phyloP scores from a whole-genome alignment of 1,140 invertebrate genomes.

The Dinothrombium tinctorium region DNA sequence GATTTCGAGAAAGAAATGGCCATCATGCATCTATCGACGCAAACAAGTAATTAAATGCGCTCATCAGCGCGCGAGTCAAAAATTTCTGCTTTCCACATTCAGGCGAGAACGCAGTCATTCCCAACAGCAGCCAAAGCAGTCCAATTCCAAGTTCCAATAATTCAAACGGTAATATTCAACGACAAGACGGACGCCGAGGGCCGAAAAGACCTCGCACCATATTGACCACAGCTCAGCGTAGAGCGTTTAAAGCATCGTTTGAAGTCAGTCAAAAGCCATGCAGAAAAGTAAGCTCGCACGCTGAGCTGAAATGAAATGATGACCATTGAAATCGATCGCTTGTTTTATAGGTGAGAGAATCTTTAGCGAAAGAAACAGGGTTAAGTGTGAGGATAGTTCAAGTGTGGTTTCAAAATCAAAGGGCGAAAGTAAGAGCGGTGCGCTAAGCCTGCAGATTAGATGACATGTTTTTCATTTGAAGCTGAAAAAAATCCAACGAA shows the following conservation, averaged over 20 bases:
- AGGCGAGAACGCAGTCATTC: neutral
- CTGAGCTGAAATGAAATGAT: neutral
- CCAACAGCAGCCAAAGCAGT: slow-evolving; percentile 2
- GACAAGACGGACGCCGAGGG: slow-evolving; percentile 32
- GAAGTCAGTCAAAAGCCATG: slow-evolving; percentile 95
- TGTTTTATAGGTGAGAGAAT: slow-evolving; percentile 42
- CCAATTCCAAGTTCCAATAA: slow-evolving; percentile 1
- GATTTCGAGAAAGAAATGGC: slow-evolving; percentile 82
- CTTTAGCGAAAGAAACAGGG: slow-evolving; percentile 85
- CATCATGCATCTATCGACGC: slow-evolving; percentile 33
- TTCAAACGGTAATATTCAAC: neutral
- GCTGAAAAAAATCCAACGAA: slow-evolving; percentile 18
- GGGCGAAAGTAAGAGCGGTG: slow-evolving; percentile 40
- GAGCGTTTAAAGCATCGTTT: slow-evolving; percentile 94
- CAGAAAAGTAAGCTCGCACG: slow-evolving; percentile 44
- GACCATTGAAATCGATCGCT: neutral
- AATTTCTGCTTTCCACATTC: neutral
- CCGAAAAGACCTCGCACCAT: slow-evolving; percentile 92
- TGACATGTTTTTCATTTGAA: slow-evolving; percentile 3
- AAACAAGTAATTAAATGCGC: slow-evolving; percentile 1
- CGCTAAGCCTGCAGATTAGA: neutral
- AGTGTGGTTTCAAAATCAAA: slow-evolving; percentile 95
- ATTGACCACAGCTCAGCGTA: slow-evolving; percentile 77
- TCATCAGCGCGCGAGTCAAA: neutral
- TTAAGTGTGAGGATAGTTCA: slow-evolving; percentile 90